Conservation (phyloP, 1,140 invertebrate genomes). For the Andrena cerasifolii region DNA sequence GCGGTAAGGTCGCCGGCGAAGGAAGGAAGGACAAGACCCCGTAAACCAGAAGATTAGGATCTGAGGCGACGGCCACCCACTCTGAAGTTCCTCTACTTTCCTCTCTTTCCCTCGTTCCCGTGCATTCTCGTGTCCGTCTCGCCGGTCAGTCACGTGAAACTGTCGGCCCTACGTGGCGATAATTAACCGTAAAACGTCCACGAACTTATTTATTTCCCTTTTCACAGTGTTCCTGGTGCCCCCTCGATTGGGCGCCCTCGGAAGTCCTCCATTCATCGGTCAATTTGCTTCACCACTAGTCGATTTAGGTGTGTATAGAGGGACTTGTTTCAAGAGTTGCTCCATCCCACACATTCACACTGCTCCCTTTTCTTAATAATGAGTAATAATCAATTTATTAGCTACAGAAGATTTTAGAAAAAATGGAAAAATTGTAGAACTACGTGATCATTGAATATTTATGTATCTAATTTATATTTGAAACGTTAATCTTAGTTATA, state of each 20-base stretch:
- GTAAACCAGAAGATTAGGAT: conserved; percentile 79
- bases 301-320: too few relatives aligned
- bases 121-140: conserved; percentile 40
- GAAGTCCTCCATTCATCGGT: not conserved
- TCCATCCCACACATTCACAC: too few relatives aligned
- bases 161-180: conserved; percentile 66
- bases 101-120: conserved; percentile 47
- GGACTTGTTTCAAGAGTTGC: too few relatives aligned
- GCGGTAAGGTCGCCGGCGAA: conserved; percentile 59
- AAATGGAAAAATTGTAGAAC: too few relatives aligned
- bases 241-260: conserved; percentile 28
- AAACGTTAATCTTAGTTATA: too few relatives aligned
- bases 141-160: conserved; percentile 56
- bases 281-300: conserved; percentile 4
- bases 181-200: conserved; percentile 76
- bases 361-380: too few relatives aligned
- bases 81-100: conserved; percentile 68
- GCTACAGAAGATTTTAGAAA: too few relatives aligned
- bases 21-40: conserved; percentile 72
- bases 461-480: too few relatives aligned
- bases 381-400: too few relatives aligned
- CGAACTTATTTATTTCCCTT: conserved; percentile 71
- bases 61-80: conserved; percentile 78
- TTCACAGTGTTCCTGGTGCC: conserved; percentile 51
- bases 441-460: too few relatives aligned